phyloP scores from a whole-genome alignment of 2,888 invertebrate species.

The Brachypterus glaber region DNA sequence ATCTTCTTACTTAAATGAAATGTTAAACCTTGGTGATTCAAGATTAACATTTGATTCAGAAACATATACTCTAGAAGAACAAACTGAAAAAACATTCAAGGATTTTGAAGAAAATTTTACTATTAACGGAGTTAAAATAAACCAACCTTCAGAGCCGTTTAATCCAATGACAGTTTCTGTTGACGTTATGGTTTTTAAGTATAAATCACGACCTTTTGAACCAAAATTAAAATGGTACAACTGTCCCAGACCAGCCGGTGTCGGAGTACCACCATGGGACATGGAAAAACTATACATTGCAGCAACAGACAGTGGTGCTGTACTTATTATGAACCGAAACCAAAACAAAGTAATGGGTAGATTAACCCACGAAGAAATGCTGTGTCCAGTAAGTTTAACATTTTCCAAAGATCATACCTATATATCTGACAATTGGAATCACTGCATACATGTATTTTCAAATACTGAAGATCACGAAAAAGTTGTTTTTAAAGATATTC shows the following conservation, averaged over 20 bases:
- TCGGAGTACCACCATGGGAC: conserved; percentile 55
- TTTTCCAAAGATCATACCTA: conserved; percentile 53
- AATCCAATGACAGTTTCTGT: no score
- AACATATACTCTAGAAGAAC: conserved; percentile 46
- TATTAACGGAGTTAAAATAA: no score
- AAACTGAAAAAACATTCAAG: conserved; percentile 41
- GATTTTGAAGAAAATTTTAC: conserved; percentile 46
- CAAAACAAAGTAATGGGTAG: conserved; percentile 42
- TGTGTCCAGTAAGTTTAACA: conserved; percentile 53
- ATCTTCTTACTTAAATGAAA: conserved; percentile 47
- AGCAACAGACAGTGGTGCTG: conserved; percentile 41
- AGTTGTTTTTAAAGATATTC: conserved; percentile 52
- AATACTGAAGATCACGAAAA: conserved; percentile 51
- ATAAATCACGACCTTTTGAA: conserved; percentile 40
- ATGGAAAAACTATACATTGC: conserved; percentile 57
- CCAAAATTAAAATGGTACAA: conserved; percentile 49
- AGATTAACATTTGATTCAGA: conserved; percentile 49
- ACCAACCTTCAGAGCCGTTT: no score
- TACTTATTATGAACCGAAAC: conserved; percentile 30
- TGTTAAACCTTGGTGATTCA: conserved; percentile 49
- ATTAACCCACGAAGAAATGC: conserved; percentile 48
- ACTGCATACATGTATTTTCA: conserved; percentile 59
- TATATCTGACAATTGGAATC: conserved; percentile 59
- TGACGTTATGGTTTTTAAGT: conserved; percentile 43
- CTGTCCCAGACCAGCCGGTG: conserved; percentile 56